Evolutionary conservation across 2,113 vertebrate genomes (phyloP).

Genomic region (Cavia aperea): DNA sequence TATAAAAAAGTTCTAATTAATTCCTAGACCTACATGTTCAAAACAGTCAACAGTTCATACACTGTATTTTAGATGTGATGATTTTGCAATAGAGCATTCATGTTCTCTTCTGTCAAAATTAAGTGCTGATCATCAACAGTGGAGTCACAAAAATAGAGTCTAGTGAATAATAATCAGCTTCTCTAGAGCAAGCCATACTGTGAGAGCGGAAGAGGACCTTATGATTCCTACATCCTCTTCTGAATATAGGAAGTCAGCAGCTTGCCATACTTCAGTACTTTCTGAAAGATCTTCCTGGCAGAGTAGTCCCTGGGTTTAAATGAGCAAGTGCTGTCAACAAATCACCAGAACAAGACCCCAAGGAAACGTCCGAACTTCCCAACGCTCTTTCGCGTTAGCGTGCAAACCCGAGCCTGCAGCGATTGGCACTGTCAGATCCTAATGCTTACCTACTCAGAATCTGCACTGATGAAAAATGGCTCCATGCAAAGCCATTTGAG

Average conservation of each 20-base stretch:
- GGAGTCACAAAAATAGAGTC: background rate
- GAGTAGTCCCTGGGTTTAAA: background rate
- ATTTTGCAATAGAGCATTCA: background rate
- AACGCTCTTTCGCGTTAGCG: background rate
- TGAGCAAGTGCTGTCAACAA: background rate
- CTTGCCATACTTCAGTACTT: background rate
- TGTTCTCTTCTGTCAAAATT: constrained; percentile 13
- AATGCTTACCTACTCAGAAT: background rate
- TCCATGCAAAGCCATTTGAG: background rate
- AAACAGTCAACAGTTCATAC: background rate
- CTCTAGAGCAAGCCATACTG: background rate
- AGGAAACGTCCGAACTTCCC: background rate
- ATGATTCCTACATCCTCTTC: background rate
- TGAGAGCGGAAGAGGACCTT: background rate
- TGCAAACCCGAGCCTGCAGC: background rate
- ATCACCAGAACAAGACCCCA: background rate
- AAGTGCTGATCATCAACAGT: background rate
- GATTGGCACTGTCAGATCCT: background rate
- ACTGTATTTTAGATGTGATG: background rate
- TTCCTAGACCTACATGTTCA: background rate
- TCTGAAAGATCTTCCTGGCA: background rate
- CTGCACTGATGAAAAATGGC: background rate
- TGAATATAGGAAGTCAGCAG: background rate
- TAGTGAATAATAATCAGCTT: background rate
- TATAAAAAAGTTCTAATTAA: background rate